Percentiles rank a stretch among this genome's conserved stretches.
These are phyloP conservation scores for Urocynchramus pylzowi DNA, from an alignment of 2,113 vertebrate species.

Conservation along the genomic window DNA sequence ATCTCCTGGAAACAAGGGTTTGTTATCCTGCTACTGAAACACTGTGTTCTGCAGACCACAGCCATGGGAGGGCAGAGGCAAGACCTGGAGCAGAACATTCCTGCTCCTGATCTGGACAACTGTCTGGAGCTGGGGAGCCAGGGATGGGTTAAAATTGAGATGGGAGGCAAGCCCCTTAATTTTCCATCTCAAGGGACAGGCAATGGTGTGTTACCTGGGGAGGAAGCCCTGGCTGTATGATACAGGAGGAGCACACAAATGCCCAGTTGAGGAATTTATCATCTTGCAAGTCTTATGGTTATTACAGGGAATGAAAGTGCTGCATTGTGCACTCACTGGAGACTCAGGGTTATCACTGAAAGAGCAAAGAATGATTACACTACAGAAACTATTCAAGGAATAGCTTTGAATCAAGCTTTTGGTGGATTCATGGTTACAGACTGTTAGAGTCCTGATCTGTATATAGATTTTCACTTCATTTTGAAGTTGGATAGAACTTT, in stretches of 20 bases:
- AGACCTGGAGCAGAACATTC: background rate
- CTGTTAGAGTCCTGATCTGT: background rate
- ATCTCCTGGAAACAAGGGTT: background rate
- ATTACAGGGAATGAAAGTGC: background rate
- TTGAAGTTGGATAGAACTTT: background rate
- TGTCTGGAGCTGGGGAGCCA: background rate
- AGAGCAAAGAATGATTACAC: background rate
- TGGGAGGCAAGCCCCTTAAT: background rate
- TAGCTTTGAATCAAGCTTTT: background rate
- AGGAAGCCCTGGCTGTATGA: background rate
- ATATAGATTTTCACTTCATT: background rate
- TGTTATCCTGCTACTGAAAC: background rate
- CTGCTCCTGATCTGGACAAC: background rate
- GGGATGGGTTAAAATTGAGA: background rate
- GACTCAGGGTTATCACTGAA: background rate
- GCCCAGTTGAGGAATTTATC: background rate
- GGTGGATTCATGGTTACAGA: background rate
- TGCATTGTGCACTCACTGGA: background rate
- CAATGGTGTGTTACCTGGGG: background rate
- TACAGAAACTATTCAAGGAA: background rate
- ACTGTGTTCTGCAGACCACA: background rate
- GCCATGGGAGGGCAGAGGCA: background rate
- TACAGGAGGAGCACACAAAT: background rate
- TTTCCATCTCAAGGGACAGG: background rate
- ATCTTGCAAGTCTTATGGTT: background rate